Percentiles rank a stretch among this genome's conserved stretches.
phyloP scores from a whole-genome alignment of 2,888 invertebrate species.

The Dasypolia templi region DNA sequence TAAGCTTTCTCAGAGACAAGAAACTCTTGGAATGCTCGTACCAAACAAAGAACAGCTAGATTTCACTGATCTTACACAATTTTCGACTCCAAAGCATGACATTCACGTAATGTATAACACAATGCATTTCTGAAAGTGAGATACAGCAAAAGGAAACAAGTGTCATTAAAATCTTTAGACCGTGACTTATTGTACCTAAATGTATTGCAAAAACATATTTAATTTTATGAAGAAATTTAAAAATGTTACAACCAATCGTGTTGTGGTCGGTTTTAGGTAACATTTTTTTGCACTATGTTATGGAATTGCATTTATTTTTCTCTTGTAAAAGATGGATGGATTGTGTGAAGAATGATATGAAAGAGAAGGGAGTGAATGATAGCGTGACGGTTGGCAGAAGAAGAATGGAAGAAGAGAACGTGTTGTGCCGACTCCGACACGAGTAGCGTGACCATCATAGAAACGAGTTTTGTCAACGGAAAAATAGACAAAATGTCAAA shows the following conservation, averaged over 20 bases:
- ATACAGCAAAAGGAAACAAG: constrained; percentile 5
- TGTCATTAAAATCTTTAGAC: constrained; percentile 28
- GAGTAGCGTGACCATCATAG: no score
- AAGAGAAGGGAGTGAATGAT: no score
- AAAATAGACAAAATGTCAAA: no score
- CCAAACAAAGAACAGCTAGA: not conserved
- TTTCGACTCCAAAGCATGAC: not conserved
- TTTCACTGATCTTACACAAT: constrained; percentile 33
- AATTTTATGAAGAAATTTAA: constrained; percentile 5
- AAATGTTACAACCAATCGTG: not conserved
- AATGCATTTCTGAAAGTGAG: constrained; percentile 46
- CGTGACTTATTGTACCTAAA: constrained; percentile 37
- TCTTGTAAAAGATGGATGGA: no score
- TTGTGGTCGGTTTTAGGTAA: not conserved
- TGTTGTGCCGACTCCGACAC: no score
- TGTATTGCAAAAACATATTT: constrained; percentile 27
- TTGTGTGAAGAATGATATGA: no score
- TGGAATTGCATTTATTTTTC: not conserved
- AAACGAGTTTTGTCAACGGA: no score
- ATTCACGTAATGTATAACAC: constrained; percentile 30
- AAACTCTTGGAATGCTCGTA: not conserved
- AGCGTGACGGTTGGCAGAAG: no score
- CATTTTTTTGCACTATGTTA: not conserved
- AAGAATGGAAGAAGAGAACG: no score
- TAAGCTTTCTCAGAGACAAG: no score